Base-by-base conservation (phyloP, 2,888 invertebrate species). In the Tipula helvola region DNA sequence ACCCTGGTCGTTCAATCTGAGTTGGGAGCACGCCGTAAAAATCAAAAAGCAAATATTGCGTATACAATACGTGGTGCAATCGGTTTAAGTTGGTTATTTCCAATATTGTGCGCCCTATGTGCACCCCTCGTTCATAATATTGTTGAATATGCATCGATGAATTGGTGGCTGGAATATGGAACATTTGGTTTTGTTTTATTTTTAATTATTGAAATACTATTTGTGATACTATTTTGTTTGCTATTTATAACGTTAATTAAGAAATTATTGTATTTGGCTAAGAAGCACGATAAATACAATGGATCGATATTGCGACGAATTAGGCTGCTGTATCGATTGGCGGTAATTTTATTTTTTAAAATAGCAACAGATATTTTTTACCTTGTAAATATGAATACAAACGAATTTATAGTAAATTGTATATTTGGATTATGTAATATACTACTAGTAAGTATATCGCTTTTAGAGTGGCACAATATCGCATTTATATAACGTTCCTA, bases 221-320 rank as follows among this genome's bases (percentile, higher is more conserved):
- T 96, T 89, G 92, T 95, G 57, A 90, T 94, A 47, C 93, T 96
- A 86, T 95, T 96, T 89, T 91, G 94, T 83, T 93, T 95, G 86
- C 92, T 96, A 87, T 95, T 95, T 88, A 91, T 94, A 88, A 95
- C 94, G 89, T 94, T 96, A 39, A 93, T 95, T 87, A 92, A 93
- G 88, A 93, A 95, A 87, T 90, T 95, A 88, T 91, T 93, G 88
- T 93, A 93, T 89, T 91, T 94, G 88, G 93, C 93, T 87, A 92
- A 93, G 87, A 94, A 94, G 88, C 93, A 94, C 88, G 94, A 94
- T 28, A 94, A 94, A 89, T 92, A 94, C 88, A 91, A 93, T 86
- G 92, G 92, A 88, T 92, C 93, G 88, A 91, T 94, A 18, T 92
- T 92, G 88, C 93, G 92, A 90, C 93, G 94, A 89, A 92, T 94